phyloP scores from a whole-genome alignment of 2,888 invertebrate genomes.

The Auanema freiburgensis region DNA sequence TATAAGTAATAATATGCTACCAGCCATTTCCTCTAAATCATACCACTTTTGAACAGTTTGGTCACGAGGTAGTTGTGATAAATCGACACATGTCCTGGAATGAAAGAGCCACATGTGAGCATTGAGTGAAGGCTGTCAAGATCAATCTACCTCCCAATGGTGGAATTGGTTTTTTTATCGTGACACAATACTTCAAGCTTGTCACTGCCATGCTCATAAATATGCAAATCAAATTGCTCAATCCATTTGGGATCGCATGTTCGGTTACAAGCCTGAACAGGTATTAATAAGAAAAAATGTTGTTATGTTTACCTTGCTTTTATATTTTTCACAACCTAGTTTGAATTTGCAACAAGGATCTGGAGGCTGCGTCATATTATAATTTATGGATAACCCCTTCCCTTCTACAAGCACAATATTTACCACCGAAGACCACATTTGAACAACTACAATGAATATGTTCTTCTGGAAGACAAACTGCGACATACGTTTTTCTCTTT shows the following conservation, averaged over 20 bases:
- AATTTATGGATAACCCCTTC: slow-evolving; percentile 81
- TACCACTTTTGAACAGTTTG: slow-evolving; percentile 87
- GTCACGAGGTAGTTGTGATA: slow-evolving; percentile 82
- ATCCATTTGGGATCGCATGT: slow-evolving; percentile 87
- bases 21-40: slow-evolving; percentile 75
- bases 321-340: slow-evolving; percentile 94
- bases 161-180: slow-evolving; percentile 83
- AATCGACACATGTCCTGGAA: slow-evolving; percentile 80
- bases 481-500: slow-evolving; percentile 29
- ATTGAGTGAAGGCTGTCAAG: not conserved
- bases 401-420: slow-evolving; percentile 96
- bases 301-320: slow-evolving; percentile 75
- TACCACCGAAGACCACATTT: slow-evolving; percentile 95
- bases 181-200: slow-evolving; percentile 87
- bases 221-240: slow-evolving; percentile 93
- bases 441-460: slow-evolving; percentile 64
- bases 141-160: slow-evolving; percentile 78
- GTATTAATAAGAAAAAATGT: not conserved
- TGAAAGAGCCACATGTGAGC: slow-evolving; percentile 1
- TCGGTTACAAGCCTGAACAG: slow-evolving; percentile 72
- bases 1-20: slow-evolving; percentile 77
- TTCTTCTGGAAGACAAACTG: slow-evolving; percentile 9
- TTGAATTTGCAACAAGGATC: slow-evolving; percentile 90
- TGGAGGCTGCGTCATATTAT: slow-evolving; percentile 70
- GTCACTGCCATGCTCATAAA: slow-evolving; percentile 90